Base-by-base conservation (phyloP, 2,797 vertebrate genomes). In the Anas bernieri region DNA sequence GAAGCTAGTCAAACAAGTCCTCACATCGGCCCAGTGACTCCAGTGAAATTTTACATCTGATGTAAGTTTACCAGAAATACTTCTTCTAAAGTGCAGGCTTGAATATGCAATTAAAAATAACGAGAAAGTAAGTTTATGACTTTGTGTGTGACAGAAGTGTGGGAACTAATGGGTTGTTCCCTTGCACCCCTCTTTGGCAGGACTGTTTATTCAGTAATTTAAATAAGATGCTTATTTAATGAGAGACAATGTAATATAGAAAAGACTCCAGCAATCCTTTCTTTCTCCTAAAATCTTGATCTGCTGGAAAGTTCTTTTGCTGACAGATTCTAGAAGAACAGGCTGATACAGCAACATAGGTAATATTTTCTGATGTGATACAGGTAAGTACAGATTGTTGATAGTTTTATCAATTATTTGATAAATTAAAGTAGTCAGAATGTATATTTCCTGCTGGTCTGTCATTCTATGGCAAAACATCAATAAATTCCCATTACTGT, bases 81-180 rank as follows among this genome's bases (percentile, higher is more conserved):
- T 21, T 78, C 61, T 86, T 90, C 83, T 88, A 72, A 90, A 96
- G 88, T 91, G 91, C 64, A 97, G 93, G 90, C 37, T 48, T 94
- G 86, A 90, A 75, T 80, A 93, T 74, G 73, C 86, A 97, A 95
- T 97, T 97, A 96, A 97, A 96, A 96, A 91, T 97, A 96, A 97
- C 94, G 69, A 97, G 82, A 86, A 76, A 86, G 59, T 86, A 72
- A 56, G 62, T 72, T 48, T 45, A 91, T 77, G 69, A 95, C 70
- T 89, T 93, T 92, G 73, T 94, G 88, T 75, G 95, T 84, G 86
- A 80, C 74, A 86, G 88, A 92, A 94, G 84, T 86, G 69, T 83
- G 67, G 87, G 74, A 37, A 46, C 69, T 94, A 94, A 94, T 92
- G 62, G 80, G 21, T 54, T 17, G 37, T 92, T 90, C 77, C 55